Base-by-base conservation (phyloP, 1,140 invertebrate genomes). In the Lepidurus couesii region DNA sequence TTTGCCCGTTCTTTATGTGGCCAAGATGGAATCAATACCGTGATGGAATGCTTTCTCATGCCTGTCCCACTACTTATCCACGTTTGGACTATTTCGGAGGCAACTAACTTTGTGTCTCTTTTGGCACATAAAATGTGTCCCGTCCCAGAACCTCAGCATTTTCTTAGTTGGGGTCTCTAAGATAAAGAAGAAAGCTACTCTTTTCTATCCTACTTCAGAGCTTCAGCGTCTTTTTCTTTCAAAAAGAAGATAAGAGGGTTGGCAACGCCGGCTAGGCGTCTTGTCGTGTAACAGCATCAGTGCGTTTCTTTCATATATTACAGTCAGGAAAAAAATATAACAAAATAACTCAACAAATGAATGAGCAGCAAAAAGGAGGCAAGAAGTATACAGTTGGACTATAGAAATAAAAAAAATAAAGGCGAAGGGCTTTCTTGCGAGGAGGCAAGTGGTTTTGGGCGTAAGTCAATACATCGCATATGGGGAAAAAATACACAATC, bases 401-500 rank as follows among this genome's bases (percentile, higher is more conserved):
- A 65, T 65, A 65, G 53, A 65, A 65, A 65, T 65, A 65, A 65
- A 65, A 65, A 65, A 65, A 65, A 65, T 65, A 65, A 65, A 65
- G 53, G 53, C 53, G 53, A 65, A 13, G 16, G 53, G 53, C 53
- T 65, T 65, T 65, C 53, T 65, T 65, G 53, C 53, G 53, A 65
- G 53, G 53, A 65, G 53, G 53, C 53, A 65, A 65, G 8, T 65
- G 53, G 53, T 65, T 65, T 21, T 65, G 53, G 53, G 53, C 53
- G 53, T 21, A 65, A 65, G 53, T 65, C 53, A 65, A 65, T 65
- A 65, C 53, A 65, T 65, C 53, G 53, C 47, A 65, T 7, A 65
- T 65, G 53, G 21, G 21, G 8, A 21, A 65, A 65, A 65, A 65
- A 65, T 65, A 65, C 53, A 65, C 53, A 21, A 65, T 16, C 53